phyloP scores from a whole-genome alignment of 53 echinoderm and acorn worm genomes.

The Paracentrotus lividus region DNA sequence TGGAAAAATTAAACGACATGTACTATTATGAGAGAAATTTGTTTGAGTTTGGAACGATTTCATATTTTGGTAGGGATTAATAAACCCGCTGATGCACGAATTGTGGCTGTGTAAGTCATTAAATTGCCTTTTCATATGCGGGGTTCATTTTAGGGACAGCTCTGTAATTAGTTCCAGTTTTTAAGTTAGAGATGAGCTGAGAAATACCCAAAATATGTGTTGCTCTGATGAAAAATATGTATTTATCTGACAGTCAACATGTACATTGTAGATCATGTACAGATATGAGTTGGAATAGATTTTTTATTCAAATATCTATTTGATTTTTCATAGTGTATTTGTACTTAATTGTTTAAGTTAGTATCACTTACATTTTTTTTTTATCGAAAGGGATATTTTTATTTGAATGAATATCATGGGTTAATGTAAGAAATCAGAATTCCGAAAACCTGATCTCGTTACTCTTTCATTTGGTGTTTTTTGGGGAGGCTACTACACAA shows the following conservation, averaged over 20 bases:
- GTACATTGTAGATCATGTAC: too few species aligned
- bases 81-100: slow-evolving; percentile 5
- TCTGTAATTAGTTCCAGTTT: slow-evolving; percentile 57
- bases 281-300: background rate
- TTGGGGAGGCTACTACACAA: too few species aligned
- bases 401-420: too few species aligned
- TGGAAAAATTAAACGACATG: background rate
- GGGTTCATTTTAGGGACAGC: slow-evolving; percentile 1
- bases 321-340: too few species aligned
- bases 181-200: slow-evolving; percentile 14
- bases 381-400: too few species aligned
- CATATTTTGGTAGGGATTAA: slow-evolving; percentile 28
- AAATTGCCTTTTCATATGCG: slow-evolving; percentile 1
- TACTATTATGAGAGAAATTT: slow-evolving; percentile 6
- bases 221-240: background rate
- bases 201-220: background rate
- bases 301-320: too few species aligned
- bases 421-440: background rate
- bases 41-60: background rate
- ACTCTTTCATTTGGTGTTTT: too few species aligned
- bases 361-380: too few species aligned
- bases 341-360: too few species aligned
- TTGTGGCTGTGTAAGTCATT: slow-evolving; percentile 9
- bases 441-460: background rate
- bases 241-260: background rate